Conservation (phyloP, 30 jellyfish, hydroid and myxozoan genomes). For the Chrysaora quinquecirrha region DNA sequence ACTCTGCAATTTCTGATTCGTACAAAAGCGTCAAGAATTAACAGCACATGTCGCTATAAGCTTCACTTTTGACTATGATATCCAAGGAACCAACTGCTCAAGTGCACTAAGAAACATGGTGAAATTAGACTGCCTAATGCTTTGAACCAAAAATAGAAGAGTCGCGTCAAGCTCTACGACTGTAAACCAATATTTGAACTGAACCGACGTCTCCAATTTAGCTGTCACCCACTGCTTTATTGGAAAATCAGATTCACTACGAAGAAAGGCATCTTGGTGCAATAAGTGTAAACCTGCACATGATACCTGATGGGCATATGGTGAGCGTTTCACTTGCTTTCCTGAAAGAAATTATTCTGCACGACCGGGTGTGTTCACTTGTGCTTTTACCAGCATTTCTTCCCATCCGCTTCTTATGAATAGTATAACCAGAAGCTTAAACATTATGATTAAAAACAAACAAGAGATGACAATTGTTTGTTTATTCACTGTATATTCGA, state of each 20-base stretch:
- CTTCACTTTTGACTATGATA: neutral
- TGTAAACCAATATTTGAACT: conserved; percentile 3
- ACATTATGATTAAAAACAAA: no score
- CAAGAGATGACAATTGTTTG: no score
- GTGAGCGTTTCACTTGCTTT: conserved; percentile 1
- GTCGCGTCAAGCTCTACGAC: conserved; percentile 1
- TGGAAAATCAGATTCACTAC: neutral
- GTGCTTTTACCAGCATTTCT: conserved; percentile 1
- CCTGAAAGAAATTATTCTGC: conserved; percentile 15
- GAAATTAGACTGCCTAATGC: neutral
- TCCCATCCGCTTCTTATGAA: conserved; percentile 15
- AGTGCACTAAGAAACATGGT: neutral
- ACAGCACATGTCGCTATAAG: neutral
- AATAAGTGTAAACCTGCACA: conserved; percentile 3
- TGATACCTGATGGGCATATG: conserved; percentile 19
- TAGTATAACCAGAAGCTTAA: no score
- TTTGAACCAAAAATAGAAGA: no score
- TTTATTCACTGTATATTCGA: no score
- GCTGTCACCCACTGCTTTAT: neutral
- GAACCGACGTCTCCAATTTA: neutral
- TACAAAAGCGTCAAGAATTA: no score
- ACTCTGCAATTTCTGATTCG: no score
- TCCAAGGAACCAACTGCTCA: conserved; percentile 7
- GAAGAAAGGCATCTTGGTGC: neutral
- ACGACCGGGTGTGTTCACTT: conserved; percentile 10